A percentile compares a stretch with the other conserved stretches of the same genome.
Conservation (phyloP, 2,888 invertebrate genomes). For the Aproaerema taeniolella region DNA sequence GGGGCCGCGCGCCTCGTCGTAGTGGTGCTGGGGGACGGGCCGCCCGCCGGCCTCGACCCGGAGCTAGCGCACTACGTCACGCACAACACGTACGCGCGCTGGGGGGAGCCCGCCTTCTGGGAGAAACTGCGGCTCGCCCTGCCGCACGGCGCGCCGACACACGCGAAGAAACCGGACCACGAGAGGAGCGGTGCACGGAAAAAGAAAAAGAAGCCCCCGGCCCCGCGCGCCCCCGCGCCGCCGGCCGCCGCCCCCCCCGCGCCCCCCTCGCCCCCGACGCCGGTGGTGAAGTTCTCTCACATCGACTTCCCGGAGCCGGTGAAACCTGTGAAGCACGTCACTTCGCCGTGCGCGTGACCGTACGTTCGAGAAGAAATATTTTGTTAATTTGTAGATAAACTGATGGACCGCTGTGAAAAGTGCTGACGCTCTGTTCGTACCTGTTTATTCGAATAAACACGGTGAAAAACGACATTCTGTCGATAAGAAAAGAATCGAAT, state of each 20-base stretch:
- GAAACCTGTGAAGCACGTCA: constrained; percentile 19
- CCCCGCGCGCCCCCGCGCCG: constrained; percentile 68
- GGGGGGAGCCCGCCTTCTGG: constrained; percentile 90
- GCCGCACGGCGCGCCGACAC: constrained; percentile 81
- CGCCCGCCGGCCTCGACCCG: constrained; percentile 50
- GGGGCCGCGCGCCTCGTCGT: constrained; percentile 83
- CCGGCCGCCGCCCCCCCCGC: constrained; percentile 58
- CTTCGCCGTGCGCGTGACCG: constrained; percentile 8
- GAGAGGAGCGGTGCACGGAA: too few relatives aligned
- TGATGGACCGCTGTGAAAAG: too few relatives aligned
- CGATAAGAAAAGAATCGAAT: too few relatives aligned
- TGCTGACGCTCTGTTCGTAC: too few relatives aligned
- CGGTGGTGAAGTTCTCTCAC: constrained; percentile 84
- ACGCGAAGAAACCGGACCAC: too few relatives aligned
- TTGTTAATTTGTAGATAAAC: too few relatives aligned
- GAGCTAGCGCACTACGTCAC: constrained; percentile 80
- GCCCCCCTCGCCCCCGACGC: constrained; percentile 85
- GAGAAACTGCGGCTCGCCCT: constrained; percentile 85
- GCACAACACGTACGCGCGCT: constrained; percentile 87
- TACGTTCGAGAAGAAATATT: too few relatives aligned
- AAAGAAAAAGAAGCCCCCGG: constrained; percentile 43
- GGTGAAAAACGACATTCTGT: too few relatives aligned
- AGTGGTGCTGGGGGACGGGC: constrained; percentile 79
- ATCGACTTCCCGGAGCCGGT: constrained; percentile 83
- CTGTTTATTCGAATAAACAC: too few relatives aligned